Evolutionary conservation across 1,140 invertebrate genomes (phyloP).

Genomic region (Tetragnatha versicolor): DNA sequence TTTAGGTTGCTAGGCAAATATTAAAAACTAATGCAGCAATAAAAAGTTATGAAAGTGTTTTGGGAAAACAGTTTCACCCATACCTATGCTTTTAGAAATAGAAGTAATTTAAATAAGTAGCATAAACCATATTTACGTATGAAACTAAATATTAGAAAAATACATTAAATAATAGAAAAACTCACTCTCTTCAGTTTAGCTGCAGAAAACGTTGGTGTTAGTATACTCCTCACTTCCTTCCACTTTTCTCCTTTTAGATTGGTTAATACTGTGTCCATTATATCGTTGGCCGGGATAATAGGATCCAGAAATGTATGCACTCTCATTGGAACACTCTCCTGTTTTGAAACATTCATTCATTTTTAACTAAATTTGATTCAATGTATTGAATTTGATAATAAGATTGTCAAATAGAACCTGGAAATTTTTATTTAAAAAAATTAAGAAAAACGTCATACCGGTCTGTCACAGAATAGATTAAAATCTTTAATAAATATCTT

Average conservation of each 20-base stretch:
- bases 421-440: not conserved
- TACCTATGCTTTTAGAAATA: not conserved
- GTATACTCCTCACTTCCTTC: slow-evolving; percentile 67
- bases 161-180: not conserved
- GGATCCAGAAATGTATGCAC: slow-evolving; percentile 25
- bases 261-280: slow-evolving; percentile 23
- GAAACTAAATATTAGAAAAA: not conserved
- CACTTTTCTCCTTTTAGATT: slow-evolving; percentile 60
- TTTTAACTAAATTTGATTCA: not conserved
- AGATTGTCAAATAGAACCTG: not conserved
- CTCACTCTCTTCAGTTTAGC: slow-evolving; percentile 64
- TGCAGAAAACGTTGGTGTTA: slow-evolving; percentile 68
- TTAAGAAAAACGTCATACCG: slow-evolving; percentile 46
- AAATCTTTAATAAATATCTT: slow-evolving; percentile 63
- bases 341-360: not conserved
- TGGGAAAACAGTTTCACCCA: not conserved
- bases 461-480: slow-evolving; percentile 61
- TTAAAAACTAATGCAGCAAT: no score
- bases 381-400: not conserved
- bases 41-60: not conserved
- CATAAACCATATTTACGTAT: not conserved
- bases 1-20: no score
- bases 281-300: slow-evolving; percentile 18
- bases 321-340: slow-evolving; percentile 23
- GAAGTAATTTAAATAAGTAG: not conserved